Base-by-base conservation (phyloP, 2,888 invertebrate species). In the Tipula unca region DNA sequence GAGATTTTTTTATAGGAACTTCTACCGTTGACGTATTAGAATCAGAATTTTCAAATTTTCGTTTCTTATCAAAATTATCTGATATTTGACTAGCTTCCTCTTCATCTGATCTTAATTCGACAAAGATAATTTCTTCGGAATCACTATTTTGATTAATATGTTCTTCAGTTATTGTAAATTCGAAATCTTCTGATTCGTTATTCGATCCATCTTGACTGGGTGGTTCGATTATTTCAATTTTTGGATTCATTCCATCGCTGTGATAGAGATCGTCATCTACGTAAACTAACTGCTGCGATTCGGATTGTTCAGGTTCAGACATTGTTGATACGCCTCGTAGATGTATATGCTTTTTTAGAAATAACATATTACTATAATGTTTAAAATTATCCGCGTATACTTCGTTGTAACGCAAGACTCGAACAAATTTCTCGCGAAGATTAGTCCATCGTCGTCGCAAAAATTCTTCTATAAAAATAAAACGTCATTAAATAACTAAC, bases 401-500 rank as follows among this genome's bases (percentile, higher is more conserved):
- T 29, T 85, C 13, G 8, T n/a, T 85, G 13, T 32, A 17, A 69
- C 84, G 20, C 54, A 86, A 84, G 5, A 82, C 85, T 20, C 29
- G 42, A 3, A 85, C 42, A 82, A 85, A 86, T 1, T 54, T 84
- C 54, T 86, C 85, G 0, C 85, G 85, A 4, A 86, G 85, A 54
- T 39, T 83, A n/a, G 54, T 82, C 87, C 87, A 87, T 8, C 87
- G 85, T 3, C 85, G 39, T 36, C 86, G 85, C 0, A 86, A 29
- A 82, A 82, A 82, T 82, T 29, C 82, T 3, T 82, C 29, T 32
- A 82, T 6, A 82, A 82, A 29, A n/a, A 29, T 29, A 29, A 39
- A 39, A n/a, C n/a, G n/a, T 39, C 10, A 39, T 39, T 39, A 39
- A 10, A 39, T 29, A 32, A 1, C 5, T 20, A 82, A 82, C 4